These are phyloP conservation scores for Plemyria rubiginata DNA, from an alignment of 2,888 invertebrate species.

Conservation along the genomic window DNA sequence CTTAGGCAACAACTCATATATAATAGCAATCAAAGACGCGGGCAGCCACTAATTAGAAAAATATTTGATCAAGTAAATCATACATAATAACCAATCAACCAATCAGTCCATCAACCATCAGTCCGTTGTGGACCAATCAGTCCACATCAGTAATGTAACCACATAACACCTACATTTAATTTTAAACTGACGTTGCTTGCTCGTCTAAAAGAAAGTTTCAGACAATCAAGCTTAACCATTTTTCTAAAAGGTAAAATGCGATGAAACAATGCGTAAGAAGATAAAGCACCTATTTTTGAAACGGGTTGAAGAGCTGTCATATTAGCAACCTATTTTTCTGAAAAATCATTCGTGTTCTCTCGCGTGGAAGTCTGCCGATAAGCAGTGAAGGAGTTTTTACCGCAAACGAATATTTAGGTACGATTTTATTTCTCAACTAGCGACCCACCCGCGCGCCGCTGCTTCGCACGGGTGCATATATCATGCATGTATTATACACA, in stretches of 20 bases:
- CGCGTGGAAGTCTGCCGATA: conserved; percentile 23
- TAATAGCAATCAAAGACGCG: no score
- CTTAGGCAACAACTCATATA: no score
- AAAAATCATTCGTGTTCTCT: conserved; percentile 24
- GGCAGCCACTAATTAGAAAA: no score
- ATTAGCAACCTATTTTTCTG: conserved; percentile 25
- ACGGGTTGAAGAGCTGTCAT: conserved; percentile 27
- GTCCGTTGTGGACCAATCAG: no score
- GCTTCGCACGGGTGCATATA: no score
- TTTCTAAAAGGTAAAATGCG: conserved; percentile 14
- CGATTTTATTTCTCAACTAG: background rate
- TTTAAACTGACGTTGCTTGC: background rate
- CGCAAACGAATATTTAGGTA: background rate
- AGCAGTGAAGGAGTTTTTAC: conserved; percentile 7
- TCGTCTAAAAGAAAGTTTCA: conserved; percentile 3
- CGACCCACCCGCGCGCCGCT: no score
- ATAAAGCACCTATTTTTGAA: conserved; percentile 20
- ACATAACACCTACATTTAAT: no score
- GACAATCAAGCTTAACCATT: background rate
- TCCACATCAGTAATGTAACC: no score
- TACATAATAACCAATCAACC: no score
- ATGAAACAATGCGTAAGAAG: conserved; percentile 22
- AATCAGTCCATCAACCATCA: no score
- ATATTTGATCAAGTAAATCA: no score
- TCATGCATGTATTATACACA: no score